Conservation (phyloP, 2,113 vertebrate species). For the Panurus biarmicus region DNA sequence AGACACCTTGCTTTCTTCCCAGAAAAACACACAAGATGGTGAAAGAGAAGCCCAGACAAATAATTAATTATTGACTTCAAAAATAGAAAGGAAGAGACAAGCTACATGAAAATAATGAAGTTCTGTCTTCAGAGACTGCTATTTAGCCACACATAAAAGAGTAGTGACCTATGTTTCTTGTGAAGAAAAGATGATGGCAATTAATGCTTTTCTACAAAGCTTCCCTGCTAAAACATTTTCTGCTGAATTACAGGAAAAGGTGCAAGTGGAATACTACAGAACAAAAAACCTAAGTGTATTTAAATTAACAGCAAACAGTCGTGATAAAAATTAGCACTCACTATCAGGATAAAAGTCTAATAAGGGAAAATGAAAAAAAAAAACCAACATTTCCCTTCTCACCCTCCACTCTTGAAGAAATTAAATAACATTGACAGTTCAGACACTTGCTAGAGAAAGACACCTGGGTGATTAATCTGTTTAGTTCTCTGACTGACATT, state of each 20-base stretch:
- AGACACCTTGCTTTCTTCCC: background rate
- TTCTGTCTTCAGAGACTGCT: background rate
- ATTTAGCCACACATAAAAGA: constrained; percentile 1
- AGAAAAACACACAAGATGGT: background rate
- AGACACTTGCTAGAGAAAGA: constrained; percentile 26
- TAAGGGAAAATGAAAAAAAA: background rate
- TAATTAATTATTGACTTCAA: background rate
- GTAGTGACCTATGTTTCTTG: background rate
- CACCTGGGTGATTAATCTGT: constrained; percentile 55
- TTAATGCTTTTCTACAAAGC: background rate
- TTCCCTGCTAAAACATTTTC: background rate
- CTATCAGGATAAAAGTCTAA: constrained; percentile 5
- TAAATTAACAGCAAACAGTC: constrained; percentile 3
- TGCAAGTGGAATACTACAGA: background rate
- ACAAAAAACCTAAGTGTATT: background rate
- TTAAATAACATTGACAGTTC: constrained; percentile 35
- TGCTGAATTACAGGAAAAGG: background rate
- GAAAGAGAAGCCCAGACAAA: background rate
- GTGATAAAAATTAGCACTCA: background rate
- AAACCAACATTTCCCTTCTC: background rate
- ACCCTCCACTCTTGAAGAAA: background rate
- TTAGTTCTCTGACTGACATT: constrained; percentile 67
- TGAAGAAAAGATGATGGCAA: background rate
- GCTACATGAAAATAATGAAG: background rate
- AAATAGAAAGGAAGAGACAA: background rate